Evolutionary conservation across 2,888 invertebrate genomes (phyloP), one percentile per base, ranked within the genome.

Genomic region (Pyrgus malvae): DNA sequence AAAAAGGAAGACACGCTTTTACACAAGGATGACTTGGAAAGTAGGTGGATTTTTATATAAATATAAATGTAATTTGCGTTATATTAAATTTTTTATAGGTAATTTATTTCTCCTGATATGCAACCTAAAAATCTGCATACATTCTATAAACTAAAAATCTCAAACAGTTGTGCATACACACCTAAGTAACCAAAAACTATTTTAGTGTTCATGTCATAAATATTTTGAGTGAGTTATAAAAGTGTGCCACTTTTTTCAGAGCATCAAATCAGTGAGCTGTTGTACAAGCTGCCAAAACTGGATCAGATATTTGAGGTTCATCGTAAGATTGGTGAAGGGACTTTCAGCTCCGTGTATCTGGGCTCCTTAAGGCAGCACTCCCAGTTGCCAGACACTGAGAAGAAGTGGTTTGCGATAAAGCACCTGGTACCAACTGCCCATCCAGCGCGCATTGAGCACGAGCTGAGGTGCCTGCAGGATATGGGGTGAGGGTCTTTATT

Each of bases 341-440:
- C 97, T 1, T 97, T 97, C 72, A 97, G 97, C 75, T 95, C 95
- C 0, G 97, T 97, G 17, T 96, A 95, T 69, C 81, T 96, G 67
- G 97, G 95, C 1, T 93, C 93, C 2, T 78, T 95, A 48, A 92
- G 92, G 73, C 83, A 87, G 60, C 83, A 86, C 25, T 58, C 75
- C 0, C 55, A 59, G 5, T 61, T 91, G 57, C 76, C 89, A 1
- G 76, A 83, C 1, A 61, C 77, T 4, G 74, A 84, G 49, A 91
- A 91, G 44, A 90, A 92, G 61, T 91, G 92, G 79, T 96, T 94
- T 84, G 97, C 97, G 2, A 91, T 97, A 55, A 97, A 97, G 76
- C 95, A 97, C 83, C 92, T 97, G 44, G 94, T 97, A 63, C 97
- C 97, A 3, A 97, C 97, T 1, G 95, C 95, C 60, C 96, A 96